Percentiles rank a stretch among this genome's conserved stretches.
Conservation (phyloP, 2,797 vertebrate genomes). For the Sciurus vulgaris region DNA sequence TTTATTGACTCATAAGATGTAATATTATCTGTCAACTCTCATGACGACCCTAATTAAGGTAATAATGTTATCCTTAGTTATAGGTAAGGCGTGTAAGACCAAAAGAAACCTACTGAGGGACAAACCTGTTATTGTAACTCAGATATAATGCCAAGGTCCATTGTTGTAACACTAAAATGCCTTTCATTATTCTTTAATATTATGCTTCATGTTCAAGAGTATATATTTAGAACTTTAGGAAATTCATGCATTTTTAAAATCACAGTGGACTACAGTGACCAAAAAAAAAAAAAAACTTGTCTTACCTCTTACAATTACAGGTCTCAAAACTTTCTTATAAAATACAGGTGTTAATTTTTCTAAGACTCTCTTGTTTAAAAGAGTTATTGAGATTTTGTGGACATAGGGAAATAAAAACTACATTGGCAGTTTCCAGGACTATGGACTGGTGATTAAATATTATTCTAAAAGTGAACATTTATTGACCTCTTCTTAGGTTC, state of each 20-base stretch:
- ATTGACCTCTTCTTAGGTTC: neutral
- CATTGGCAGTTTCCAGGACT: neutral
- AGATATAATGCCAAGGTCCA: rapidly evolving
- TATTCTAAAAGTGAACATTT: neutral
- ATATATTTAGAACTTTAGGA: constrained; percentile 35
- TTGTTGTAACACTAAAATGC: neutral
- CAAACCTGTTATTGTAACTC: neutral
- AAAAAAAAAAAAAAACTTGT: constrained; percentile 20
- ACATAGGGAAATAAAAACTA: neutral
- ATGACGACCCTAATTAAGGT: neutral
- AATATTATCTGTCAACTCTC: neutral
- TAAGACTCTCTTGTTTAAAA: constrained; percentile 37
- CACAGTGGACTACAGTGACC: neutral
- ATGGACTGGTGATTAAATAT: neutral
- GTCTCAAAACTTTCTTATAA: neutral
- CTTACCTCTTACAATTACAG: neutral
- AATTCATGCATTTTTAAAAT: constrained; percentile 33
- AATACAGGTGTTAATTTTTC: constrained; percentile 64
- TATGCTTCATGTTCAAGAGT: neutral
- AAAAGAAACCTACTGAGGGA: neutral
- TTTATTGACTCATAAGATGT: neutral
- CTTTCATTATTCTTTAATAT: neutral
- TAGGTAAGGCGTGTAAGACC: neutral
- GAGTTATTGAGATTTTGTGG: constrained; percentile 4
- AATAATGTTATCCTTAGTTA: neutral